These are phyloP conservation scores for Semnornis frantzii DNA, from an alignment of 2,113 vertebrate species.

Conservation along the genomic window DNA sequence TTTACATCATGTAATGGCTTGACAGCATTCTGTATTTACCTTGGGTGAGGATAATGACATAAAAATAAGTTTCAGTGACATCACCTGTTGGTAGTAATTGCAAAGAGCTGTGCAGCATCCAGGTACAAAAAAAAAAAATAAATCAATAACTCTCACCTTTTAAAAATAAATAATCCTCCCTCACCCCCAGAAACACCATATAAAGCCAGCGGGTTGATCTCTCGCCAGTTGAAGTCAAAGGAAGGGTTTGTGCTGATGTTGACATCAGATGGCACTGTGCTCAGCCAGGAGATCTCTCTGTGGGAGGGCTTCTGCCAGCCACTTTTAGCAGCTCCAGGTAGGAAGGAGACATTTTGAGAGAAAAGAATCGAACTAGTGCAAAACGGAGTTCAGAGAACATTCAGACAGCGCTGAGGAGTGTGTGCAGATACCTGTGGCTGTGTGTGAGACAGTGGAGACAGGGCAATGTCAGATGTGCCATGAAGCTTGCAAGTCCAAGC, in stretches of 20 bases:
- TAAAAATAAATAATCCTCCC: background rate
- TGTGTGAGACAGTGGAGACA: accelerated
- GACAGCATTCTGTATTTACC: constrained; percentile 60
- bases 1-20: constrained; percentile 73
- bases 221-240: background rate
- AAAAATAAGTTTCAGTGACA: constrained; percentile 72
- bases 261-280: background rate
- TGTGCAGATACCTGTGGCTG: too few relatives aligned
- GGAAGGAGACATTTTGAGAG: background rate
- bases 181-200: background rate
- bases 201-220: background rate
- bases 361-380: background rate
- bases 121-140: background rate
- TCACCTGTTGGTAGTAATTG: constrained; percentile 41
- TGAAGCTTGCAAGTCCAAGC: background rate
- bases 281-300: background rate
- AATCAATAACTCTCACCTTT: background rate
- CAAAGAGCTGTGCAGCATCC: background rate
- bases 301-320: background rate
- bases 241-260: background rate
- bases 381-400: background rate
- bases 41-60: constrained; percentile 67
- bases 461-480: accelerated
- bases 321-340: background rate
- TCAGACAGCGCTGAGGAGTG: background rate